These are phyloP conservation scores for Pandemis cinnamomeana DNA, from an alignment of 2,888 invertebrate genomes.

Conservation along the genomic window DNA sequence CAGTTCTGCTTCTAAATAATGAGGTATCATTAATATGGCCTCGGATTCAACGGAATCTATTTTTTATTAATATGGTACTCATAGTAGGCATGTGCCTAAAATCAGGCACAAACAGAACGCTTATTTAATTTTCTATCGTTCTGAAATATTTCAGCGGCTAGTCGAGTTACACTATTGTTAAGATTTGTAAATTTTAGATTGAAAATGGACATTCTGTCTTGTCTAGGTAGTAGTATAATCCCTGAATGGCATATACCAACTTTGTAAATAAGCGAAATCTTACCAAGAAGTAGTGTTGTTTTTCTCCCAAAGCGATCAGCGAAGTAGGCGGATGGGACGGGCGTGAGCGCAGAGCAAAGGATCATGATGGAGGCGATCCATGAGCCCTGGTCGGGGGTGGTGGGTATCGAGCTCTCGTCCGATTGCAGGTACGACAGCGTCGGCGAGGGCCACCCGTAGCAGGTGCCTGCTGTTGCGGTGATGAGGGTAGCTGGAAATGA, in stretches of 20 bases:
- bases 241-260: too few relatives aligned
- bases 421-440: conserved; percentile 81
- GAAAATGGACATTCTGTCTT: too few relatives aligned
- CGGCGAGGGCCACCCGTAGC: conserved; percentile 86
- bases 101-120: background rate
- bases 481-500: conserved; percentile 80
- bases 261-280: background rate
- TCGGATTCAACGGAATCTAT: background rate
- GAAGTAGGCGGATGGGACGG: conserved; percentile 85
- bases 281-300: conserved; percentile 82
- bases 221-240: too few relatives aligned
- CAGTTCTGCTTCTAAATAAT: background rate
- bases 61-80: background rate
- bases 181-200: too few relatives aligned
- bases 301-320: conserved; percentile 89
- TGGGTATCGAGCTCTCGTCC: conserved; percentile 76
- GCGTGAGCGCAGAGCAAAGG: conserved; percentile 86
- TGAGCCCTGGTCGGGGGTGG: conserved; percentile 81
- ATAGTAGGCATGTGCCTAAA: background rate
- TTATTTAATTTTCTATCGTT: too few relatives aligned
- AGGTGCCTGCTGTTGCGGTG: conserved; percentile 82
- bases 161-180: too few relatives aligned
- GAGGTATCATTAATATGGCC: background rate
- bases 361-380: conserved; percentile 87
- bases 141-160: too few relatives aligned